These are phyloP conservation scores for Siphamia tubifer DNA, from an alignment of 2,113 vertebrate species.

Conservation along the genomic window DNA sequence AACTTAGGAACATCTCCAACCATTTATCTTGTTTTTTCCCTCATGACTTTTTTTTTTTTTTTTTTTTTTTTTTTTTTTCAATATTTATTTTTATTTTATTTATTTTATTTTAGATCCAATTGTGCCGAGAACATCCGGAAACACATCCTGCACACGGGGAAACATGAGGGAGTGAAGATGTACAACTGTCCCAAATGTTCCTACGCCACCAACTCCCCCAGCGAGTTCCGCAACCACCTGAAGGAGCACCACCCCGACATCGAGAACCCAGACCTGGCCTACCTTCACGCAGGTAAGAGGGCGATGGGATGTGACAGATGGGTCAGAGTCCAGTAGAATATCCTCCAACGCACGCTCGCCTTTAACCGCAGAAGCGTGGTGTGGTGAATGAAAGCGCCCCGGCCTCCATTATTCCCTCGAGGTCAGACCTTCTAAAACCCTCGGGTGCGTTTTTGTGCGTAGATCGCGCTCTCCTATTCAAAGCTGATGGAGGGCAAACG, in stretches of 20 bases:
- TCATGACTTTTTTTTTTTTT: slow-evolving; percentile 31
- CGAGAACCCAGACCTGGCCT: slow-evolving; percentile 96
- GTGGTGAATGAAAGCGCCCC: too few species aligned
- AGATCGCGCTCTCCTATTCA: slow-evolving; percentile 34
- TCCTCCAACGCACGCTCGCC: too few species aligned
- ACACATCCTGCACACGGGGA: slow-evolving; percentile 96
- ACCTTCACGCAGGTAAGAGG: slow-evolving; percentile 90
- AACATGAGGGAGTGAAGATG: slow-evolving; percentile 98
- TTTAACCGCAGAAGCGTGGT: too few species aligned
- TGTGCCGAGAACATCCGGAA: slow-evolving; percentile 99
- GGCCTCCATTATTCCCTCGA: slow-evolving; percentile 6
- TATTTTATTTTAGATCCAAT: slow-evolving; percentile 86
- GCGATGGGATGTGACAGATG: not conserved
- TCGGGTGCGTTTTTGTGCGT: slow-evolving; percentile 38
- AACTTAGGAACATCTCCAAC: slow-evolving; percentile 32
- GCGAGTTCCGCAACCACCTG: slow-evolving; percentile 96
- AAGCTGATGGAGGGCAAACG: slow-evolving; percentile 46
- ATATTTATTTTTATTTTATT: not conserved
- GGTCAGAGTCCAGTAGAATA: not conserved
- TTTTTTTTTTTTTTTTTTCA: not conserved
- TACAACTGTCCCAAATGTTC: slow-evolving; percentile 97
- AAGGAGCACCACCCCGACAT: slow-evolving; percentile 93
- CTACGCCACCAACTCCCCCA: slow-evolving; percentile 91
- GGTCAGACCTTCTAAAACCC: slow-evolving; percentile 30
- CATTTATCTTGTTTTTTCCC: slow-evolving; percentile 29